Percentiles rank a stretch among this genome's conserved stretches.
Conservation (phyloP, 2,797 vertebrate genomes). For the Sebastolobus altivelis region DNA sequence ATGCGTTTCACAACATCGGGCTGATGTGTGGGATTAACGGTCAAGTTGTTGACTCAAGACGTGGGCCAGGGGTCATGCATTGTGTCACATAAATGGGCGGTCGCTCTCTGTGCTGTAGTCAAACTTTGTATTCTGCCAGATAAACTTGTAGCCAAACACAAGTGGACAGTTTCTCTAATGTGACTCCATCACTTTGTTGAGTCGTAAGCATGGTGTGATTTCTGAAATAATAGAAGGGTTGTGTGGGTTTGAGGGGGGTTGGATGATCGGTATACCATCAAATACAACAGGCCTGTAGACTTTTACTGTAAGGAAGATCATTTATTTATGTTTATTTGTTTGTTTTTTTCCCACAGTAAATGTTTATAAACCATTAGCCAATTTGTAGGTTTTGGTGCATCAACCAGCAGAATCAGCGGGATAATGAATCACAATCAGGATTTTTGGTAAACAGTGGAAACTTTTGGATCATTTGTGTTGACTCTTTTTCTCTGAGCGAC, state of each 20-base stretch:
- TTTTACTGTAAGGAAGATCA: background rate
- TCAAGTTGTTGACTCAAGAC: slow-evolving; percentile 36
- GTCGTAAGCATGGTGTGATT: background rate
- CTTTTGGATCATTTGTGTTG: slow-evolving; percentile 25
- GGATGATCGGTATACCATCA: background rate
- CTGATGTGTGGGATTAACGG: background rate
- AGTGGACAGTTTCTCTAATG: background rate
- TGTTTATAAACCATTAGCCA: background rate
- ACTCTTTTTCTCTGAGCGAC: background rate
- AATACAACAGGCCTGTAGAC: background rate
- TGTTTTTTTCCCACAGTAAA: background rate
- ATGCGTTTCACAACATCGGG: slow-evolving; percentile 14
- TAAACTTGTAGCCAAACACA: slow-evolving; percentile 5
- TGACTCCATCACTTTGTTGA: background rate
- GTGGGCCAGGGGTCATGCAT: background rate
- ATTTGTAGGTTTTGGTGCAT: background rate
- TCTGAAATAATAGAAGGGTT: background rate
- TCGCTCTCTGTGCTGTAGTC: background rate
- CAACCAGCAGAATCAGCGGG: background rate
- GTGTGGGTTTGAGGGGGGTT: background rate
- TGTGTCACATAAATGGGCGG: slow-evolving; percentile 7
- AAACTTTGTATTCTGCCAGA: slow-evolving; percentile 10
- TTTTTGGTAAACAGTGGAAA: slow-evolving; percentile 32
- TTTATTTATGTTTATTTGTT: background rate
- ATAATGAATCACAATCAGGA: background rate